Base-by-base conservation (phyloP, 92 coral and sea anemone genomes). In the Actinostola sp. region DNA sequence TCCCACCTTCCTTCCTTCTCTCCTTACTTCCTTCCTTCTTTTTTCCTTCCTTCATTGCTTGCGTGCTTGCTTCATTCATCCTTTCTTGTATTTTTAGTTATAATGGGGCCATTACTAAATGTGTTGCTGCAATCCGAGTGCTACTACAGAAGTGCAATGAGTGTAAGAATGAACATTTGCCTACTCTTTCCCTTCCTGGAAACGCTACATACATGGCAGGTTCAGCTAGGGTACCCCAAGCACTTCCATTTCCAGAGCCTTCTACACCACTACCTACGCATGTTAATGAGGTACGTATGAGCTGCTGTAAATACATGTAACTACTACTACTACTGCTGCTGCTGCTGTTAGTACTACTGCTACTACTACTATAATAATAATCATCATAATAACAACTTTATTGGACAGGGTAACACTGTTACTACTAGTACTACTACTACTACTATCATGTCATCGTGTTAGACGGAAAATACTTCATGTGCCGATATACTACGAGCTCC, bases 31-130 rank as follows among this genome's bases (percentile, higher is more conserved):
- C n/a, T n/a, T n/a, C n/a, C n/a, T n/a, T n/a, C n/a, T n/a, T n/a
- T n/a, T n/a, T n/a, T n/a, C n/a, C n/a, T n/a, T n/a, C n/a, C n/a
- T 33, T 28, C 54, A 29, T 58, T 31, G 3, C 57, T 68, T 39
- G 5, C 19, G 3, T 48, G 21, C 13, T 48, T 13, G 2, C 13
- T 8, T 9, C 21, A 4, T 48, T 13, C 19, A 17, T 48, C 3
- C 19, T 3, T 48, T 14, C n/a, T 29, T 45, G 13, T 60, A 0
- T 51, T 49, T 25, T 32, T 63, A 94, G 98, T 71, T 94, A 94
- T 70, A 84, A 82, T 68, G 97, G 93, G 43, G 90, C 97, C 1
- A 72, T 91, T 15, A 89, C 98, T n/a, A 92, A 94, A 70, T 94
- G 98, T 67, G 48, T 91, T 58, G 96, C 98, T 15, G 98, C 98